Evolutionary conservation across 2,113 vertebrate genomes (phyloP), one percentile per base, ranked within the genome.

Genomic region (Burhinus oedicnemus): DNA sequence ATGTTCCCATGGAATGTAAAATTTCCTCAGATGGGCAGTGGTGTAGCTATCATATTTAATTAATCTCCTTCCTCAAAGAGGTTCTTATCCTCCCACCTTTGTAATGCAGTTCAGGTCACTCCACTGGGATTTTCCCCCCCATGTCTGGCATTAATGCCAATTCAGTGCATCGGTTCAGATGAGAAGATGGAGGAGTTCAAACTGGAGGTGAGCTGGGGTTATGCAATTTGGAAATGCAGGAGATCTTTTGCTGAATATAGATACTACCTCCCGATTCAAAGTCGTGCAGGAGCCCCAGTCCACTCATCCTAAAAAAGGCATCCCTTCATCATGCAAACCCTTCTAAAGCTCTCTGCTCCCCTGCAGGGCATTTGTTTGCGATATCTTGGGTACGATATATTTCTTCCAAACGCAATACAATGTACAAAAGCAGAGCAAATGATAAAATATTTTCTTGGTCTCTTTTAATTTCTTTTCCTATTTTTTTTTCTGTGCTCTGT

Each of bases 81-180:
- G 68, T 78, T 80, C 84, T 89, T 55, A 20, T 49, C 80, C 91
- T 92, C 66, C 91, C 75, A 83, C 94, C 83, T 85, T 79, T 80
- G 91, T 79, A 88, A 86, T 89, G 83, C 79, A 69, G 64, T 82
- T 82, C 83, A 75, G 95, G 82, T 87, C 49, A 22, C 58, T 64
- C 71, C 19, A 2, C 68, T 81, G 79, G 90, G 93, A 76, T 87
- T 90, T 92, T 3, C 62, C 54, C 51, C 51, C 51, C 60, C 54
- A 15, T 18, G 49, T 20, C 69, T 90, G 82, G 70, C 55, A 25
- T 88, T 78, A 82, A 75, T 57, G 66, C 66, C 76, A n/a, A 9
- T 32, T 38, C 83, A 25, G 0, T 36, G 75, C 55, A 9, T 64
- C 44, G 1, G 21, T 47, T 65, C 47, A 38, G 75, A 61, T 32